Base-by-base conservation (phyloP, 2,113 vertebrate genomes). In the Sialia sialis region DNA sequence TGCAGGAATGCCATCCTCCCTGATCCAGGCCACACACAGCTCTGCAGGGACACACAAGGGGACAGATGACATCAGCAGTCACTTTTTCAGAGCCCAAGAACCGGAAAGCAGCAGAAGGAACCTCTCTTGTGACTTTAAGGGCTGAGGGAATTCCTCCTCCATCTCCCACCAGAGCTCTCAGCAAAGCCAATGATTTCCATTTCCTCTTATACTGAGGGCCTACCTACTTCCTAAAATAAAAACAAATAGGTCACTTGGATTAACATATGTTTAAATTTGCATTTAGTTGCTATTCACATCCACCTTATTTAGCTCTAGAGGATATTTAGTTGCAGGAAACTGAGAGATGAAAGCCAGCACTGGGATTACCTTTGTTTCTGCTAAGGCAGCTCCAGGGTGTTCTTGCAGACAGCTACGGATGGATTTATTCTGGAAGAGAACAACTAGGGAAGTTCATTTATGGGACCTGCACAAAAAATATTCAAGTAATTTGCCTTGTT, bases 261-360 rank as follows among this genome's bases (percentile, higher is more conserved):
- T 75, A 93, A 68, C 93, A 87, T 66, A 76, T 25, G 66, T 96
- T 97, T 96, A 97, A 96, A 97, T 98, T 97, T 97, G 95, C 96
- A 97, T 97, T 97, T 97, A 96, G 97, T 95, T 97, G 97, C 96
- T 97, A 92, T 98, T 97, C 98, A 98, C 93, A 97, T 93, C 95
- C 96, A 97, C 88, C 62, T 97, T 43, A 76, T 90, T 97, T 74
- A 87, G 87, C 94, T 92, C 95, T 85, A 70, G 94, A 97, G 72
- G 75, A 91, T 96, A 90, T 95, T 92, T 90, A 88, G 95, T 93
- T 96, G 95, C 97, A 97, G 79, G 80, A 90, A 98, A 97, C 74
- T 97, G 97, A 94, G 97, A 95, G 96, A 96, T 97, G 95, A 95
- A 97, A 97, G 95, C 56, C 97, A 96, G 92, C 93, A 68, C 44